Percentiles rank a stretch among this genome's conserved stretches.
These are phyloP conservation scores for Agrochola lota DNA, from an alignment of 2,888 invertebrate genomes.

Conservation along the genomic window DNA sequence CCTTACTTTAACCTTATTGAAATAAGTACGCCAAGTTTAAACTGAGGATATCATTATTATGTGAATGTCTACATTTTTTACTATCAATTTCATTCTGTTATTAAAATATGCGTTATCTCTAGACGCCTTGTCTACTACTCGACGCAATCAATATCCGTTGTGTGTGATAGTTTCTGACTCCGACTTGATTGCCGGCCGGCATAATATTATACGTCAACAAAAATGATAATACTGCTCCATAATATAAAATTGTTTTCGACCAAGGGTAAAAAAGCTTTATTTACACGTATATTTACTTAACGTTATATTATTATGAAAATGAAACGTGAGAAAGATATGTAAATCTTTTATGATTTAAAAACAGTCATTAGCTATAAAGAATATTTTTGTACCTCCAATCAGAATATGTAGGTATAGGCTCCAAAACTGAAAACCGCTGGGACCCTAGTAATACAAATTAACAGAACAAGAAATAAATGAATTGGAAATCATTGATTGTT, in stretches of 20 bases:
- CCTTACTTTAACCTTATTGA: not conserved
- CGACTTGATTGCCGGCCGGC: constrained; percentile 45
- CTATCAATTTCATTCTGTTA: constrained; percentile 2
- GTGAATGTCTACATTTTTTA: not conserved
- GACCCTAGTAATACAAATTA: not conserved
- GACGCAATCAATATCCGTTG: constrained; percentile 47
- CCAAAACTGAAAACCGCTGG: too few relatives aligned
- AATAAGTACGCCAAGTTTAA: not conserved
- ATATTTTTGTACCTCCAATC: not conserved
- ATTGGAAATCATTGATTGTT: not conserved
- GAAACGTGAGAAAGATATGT: not conserved
- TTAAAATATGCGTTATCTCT: constrained; percentile 9
- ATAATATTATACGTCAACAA: not conserved
- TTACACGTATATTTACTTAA: too few relatives aligned
- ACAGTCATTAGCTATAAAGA: not conserved
- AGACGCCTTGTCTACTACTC: constrained; percentile 34
- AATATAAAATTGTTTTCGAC: not conserved
- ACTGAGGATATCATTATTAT: not conserved
- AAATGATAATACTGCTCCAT: constrained; percentile 13
- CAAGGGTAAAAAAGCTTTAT: not conserved
- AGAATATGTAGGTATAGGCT: not conserved
- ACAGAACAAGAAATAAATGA: not conserved
- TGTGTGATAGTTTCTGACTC: not conserved
- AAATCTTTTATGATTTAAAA: not conserved
- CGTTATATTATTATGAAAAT: not conserved